Evolutionary conservation across 1,140 invertebrate genomes (phyloP), one percentile per base, ranked within the genome.

Genomic region (Oedothorax gibbosus): DNA sequence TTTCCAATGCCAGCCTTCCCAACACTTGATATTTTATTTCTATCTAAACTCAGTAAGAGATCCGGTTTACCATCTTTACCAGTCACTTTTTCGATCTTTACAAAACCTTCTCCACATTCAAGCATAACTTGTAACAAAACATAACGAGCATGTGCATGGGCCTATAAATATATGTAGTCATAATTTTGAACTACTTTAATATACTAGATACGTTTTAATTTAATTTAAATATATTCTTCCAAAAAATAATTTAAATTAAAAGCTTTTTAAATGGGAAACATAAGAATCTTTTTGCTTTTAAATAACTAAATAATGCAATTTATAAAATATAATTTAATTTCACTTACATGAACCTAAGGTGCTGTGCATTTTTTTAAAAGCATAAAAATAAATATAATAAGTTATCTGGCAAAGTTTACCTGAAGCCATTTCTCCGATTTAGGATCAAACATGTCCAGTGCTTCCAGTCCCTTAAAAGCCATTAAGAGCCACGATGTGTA

Each of bases 401-500:
- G n/a, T n/a, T n/a, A 64, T 14, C 8, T 14, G 62, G 15, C 4
- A 20, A 65, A 65, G 68, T 71, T 88, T 87, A 94, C 94, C 91
- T 96, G 95, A n/a, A 97, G 91, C 97, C 97, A 99, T n/a, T 93
- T 92, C 82, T 95, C 92, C 0, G 94, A 94, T 53, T 94, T 91
- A 2, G 97, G 96, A 87, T 96, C 94, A 90, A 97, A 99, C 93
- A 97, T 96, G 90, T 99, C 97, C 21, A 98, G 92, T 11, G 95
- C 95, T 4, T 95, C 94, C 81, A 94, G 93, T 8, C 96, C 97
- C 88, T 93, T 94, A 92, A 95, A 96, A 62, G 97, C 91, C 88
- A 99, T 90, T 84, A 93, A 94, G 14, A 99, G 90, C 98, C 98
- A 99, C 91, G 97, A 98, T 2, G 95, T 93, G 89, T 98, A 99